phyloP scores from a whole-genome alignment of 2,888 invertebrate genomes.

The Cephus runcator region DNA sequence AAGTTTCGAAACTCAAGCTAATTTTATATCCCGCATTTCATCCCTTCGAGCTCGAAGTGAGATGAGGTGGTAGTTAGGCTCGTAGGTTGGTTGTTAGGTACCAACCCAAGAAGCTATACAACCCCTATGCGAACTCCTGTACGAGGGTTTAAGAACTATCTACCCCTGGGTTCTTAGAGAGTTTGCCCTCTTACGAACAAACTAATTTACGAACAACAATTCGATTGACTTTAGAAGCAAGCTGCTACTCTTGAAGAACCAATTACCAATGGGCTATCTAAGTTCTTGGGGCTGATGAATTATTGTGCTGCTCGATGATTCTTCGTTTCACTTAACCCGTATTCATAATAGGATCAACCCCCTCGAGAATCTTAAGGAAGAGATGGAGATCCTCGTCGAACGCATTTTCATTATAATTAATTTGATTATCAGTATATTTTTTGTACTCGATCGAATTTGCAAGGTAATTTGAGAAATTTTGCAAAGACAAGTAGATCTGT shows the following conservation, averaged over 20 bases:
- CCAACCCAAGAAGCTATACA: too few species aligned
- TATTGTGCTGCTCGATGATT: not conserved
- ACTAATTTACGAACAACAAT: constrained; percentile 38
- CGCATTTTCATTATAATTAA: too few species aligned
- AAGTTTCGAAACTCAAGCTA: constrained; percentile 3
- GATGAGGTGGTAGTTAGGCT: not conserved
- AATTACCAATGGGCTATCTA: not conserved
- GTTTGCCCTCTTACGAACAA: constrained; percentile 30
- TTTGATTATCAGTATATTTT: too few species aligned
- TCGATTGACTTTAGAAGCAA: constrained; percentile 32
- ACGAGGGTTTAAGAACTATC: constrained; percentile 7
- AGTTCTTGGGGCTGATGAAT: not conserved
- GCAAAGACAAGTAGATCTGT: too few species aligned
- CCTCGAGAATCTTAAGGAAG: too few species aligned
- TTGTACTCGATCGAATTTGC: too few species aligned
- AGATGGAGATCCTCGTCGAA: too few species aligned
- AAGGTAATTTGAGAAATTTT: too few species aligned
- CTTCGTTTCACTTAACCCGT: not conserved
- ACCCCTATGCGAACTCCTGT: constrained; percentile 1
- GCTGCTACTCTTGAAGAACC: constrained; percentile 21
- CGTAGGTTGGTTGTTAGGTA: too few species aligned
- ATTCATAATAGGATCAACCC: not conserved
- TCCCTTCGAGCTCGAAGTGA: not conserved
- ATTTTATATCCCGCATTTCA: constrained; percentile 13
- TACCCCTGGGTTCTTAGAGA: constrained; percentile 7